Evolutionary conservation across 2,113 vertebrate genomes (phyloP).

Genomic region (Heterochromis multidens): DNA sequence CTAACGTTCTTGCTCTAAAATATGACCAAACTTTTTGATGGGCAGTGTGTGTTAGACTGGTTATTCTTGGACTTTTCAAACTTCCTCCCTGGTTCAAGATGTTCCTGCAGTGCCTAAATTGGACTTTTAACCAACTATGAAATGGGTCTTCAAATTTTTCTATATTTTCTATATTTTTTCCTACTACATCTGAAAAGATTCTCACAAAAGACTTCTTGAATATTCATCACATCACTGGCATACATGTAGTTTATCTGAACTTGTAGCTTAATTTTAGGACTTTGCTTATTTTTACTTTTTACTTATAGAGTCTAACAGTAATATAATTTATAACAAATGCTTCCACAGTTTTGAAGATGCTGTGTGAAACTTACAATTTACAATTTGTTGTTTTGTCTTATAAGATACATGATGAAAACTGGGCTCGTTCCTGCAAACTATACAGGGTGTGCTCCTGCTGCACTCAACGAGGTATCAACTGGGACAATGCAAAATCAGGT

Average conservation of each 20-base stretch:
- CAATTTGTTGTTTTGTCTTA: neutral
- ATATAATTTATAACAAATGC: neutral
- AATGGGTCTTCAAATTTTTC: too few species aligned
- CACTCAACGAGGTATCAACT: constrained; percentile 54
- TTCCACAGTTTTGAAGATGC: neutral
- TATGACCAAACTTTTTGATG: fast-evolving
- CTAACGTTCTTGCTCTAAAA: neutral
- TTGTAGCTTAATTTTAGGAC: neutral
- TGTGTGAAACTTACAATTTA: neutral
- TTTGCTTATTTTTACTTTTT: neutral
- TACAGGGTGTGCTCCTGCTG: constrained; percentile 12
- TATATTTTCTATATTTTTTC: fast-evolving
- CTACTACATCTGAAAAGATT: neutral
- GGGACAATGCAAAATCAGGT: constrained; percentile 77
- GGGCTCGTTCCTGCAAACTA: neutral
- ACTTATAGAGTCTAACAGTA: neutral
- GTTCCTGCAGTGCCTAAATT: neutral
- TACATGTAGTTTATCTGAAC: neutral
- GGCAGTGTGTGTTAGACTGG: neutral
- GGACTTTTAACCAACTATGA: too few species aligned
- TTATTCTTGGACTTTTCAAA: neutral
- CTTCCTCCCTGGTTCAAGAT: neutral
- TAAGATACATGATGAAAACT: neutral
- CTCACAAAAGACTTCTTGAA: neutral
- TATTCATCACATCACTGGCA: too few species aligned